Base-by-base conservation (phyloP, 1,140 invertebrate genomes). In the Zaprionus nigranus region DNA sequence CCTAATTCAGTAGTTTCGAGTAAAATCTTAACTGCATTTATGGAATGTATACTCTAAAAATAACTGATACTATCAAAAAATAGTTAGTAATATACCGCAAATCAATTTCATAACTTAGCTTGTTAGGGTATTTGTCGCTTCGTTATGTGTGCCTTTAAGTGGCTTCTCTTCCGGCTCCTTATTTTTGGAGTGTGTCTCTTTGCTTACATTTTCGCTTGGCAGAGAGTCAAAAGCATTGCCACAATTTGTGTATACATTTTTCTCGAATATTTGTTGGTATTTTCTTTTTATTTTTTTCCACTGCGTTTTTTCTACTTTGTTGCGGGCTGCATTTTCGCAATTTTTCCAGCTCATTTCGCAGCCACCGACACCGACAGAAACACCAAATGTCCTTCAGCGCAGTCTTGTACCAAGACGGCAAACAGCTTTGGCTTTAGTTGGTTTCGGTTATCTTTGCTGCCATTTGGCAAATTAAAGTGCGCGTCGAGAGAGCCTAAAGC, bases 321-420 rank as follows among this genome's bases (percentile, higher is more conserved):
- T 65, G 74, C 69, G 69, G 74, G 69, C 57, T 72, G 74, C 74
- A 77, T 82, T 81, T 67, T 78, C 78, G 78, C 70, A 75, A 87
- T 88, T 88, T 88, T 88, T 84, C 85, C 70, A 87, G 78, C 83
- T 84, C 83, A 88, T 87, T 87, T 83, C 78, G 30, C 69, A 70
- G 84, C 88, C 77, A 70, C 70, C 61, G 62, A 2, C n/a, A 9
- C n/a, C n/a, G n/a, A 46, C n/a, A n/a, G n/a, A n/a, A n/a, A n/a
- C n/a, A 9, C 40, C 40, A n/a, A 70, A 84, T 87, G 83, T 87
- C 83, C 83, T 87, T 87, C 84, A 87, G 83, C 77, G 54, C 53
- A 75, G 63, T 59, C 24, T 28, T 40, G 53, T 26, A 58, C 20
- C 36, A 36, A 40, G 65, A 34, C 30, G 30, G 30, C 9, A 3